Conservation (phyloP, 2,113 vertebrate species). For the Ictalurus furcatus region DNA sequence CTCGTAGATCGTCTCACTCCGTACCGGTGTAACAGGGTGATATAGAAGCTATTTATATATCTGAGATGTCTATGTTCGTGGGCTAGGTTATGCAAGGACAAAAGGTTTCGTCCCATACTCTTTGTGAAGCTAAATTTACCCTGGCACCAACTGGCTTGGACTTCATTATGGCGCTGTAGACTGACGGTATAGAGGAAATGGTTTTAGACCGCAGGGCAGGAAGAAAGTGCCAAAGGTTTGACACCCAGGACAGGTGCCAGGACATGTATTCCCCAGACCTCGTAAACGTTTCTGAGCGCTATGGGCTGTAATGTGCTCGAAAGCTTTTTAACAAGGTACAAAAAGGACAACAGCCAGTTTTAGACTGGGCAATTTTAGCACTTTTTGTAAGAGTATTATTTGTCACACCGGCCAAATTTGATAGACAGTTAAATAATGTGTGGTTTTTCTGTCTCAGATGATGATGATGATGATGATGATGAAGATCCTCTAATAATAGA, state of each 20-base stretch:
- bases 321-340: neutral
- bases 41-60: conserved; percentile 24
- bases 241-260: conserved; percentile 15
- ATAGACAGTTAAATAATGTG: neutral
- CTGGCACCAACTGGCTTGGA: neutral
- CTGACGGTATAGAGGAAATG: neutral
- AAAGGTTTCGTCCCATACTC: conserved; percentile 11
- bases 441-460: too few species aligned
- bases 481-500: neutral
- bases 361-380: neutral
- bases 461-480: neutral
- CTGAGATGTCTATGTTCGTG: neutral
- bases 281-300: neutral
- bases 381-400: neutral
- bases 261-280: conserved; percentile 3
- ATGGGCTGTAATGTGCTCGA: neutral
- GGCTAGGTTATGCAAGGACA: conserved; percentile 30
- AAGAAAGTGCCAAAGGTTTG: conserved; percentile 18
- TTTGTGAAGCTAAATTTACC: conserved; percentile 30
- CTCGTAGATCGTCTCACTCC: neutral
- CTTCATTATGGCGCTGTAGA: conserved; percentile 7
- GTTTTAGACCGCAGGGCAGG: conserved; percentile 6
- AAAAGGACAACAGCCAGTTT: neutral
- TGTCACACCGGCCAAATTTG: neutral
- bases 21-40: conserved; percentile 14